Conservation (phyloP, 2,113 vertebrate species). For the Lepisosteus oculatus region DNA sequence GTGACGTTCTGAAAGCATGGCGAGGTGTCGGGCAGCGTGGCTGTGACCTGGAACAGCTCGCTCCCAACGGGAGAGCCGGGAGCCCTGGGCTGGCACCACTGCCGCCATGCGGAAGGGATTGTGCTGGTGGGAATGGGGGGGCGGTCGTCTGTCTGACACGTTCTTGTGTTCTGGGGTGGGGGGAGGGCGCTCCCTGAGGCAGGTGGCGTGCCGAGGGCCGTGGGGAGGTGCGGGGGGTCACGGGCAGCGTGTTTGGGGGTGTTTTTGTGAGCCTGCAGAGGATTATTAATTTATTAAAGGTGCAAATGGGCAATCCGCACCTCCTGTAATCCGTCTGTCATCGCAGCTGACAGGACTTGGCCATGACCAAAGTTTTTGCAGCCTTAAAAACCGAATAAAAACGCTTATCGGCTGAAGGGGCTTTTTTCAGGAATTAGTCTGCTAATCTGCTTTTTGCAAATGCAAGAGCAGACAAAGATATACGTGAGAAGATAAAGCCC, state of each 20-base stretch:
- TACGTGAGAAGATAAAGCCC: neutral
- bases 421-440: slow-evolving; percentile 25
- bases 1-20: too few relatives aligned
- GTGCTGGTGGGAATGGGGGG: slow-evolving; percentile 11
- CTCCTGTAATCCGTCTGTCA: slow-evolving; percentile 70
- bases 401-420: slow-evolving; percentile 16
- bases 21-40: neutral
- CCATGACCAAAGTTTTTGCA: slow-evolving; percentile 61
- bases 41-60: neutral
- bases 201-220: neutral
- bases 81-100: neutral
- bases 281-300: slow-evolving; percentile 3
- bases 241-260: neutral
- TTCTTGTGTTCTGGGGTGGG: slow-evolving; percentile 19
- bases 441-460: slow-evolving; percentile 24
- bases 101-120: slow-evolving; percentile 4
- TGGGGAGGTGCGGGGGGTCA: neutral
- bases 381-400: slow-evolving; percentile 33
- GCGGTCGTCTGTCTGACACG: slow-evolving; percentile 5
- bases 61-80: neutral
- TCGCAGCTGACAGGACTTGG: slow-evolving; percentile 64
- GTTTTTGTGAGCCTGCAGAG: neutral
- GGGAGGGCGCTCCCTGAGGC: neutral
- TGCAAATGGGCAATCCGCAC: slow-evolving; percentile 34
- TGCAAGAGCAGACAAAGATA: slow-evolving; percentile 23